A percentile compares a stretch with the other conserved stretches of the same genome.
Evolutionary conservation across 2,888 invertebrate genomes (phyloP).

Genomic region (Monoplex corrugatus): DNA sequence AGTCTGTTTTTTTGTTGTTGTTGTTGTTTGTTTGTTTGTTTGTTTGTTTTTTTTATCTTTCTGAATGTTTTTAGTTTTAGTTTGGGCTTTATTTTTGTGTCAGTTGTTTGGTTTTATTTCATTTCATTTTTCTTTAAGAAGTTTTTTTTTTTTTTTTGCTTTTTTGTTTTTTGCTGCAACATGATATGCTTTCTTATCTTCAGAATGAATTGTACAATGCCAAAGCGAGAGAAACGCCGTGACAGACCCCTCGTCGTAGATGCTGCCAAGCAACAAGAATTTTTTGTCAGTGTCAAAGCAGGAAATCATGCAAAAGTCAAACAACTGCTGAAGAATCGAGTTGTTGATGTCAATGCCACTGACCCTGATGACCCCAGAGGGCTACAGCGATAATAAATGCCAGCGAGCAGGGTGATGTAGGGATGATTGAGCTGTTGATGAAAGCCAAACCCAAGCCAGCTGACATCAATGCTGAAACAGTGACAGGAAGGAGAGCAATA

Average conservation of each 20-base stretch:
- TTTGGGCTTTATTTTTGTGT: too few species aligned
- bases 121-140: too few species aligned
- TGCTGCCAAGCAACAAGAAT: neutral
- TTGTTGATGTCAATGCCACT: slow-evolving; percentile 63
- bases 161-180: too few species aligned
- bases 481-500: slow-evolving; percentile 69
- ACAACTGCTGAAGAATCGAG: slow-evolving; percentile 56
- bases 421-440: slow-evolving; percentile 69
- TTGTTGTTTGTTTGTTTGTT: too few species aligned
- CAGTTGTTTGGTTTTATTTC: too few species aligned
- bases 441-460: slow-evolving; percentile 66
- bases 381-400: slow-evolving; percentile 73
- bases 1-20: too few species aligned
- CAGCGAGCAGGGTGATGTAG: slow-evolving; percentile 65
- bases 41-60: too few species aligned
- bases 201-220: neutral
- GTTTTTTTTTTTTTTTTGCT: too few species aligned
- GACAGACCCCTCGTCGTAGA: slow-evolving; percentile 15
- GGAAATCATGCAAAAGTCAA: slow-evolving; percentile 44
- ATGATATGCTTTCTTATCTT: neutral
- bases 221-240: neutral
- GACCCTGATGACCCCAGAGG: slow-evolving; percentile 64
- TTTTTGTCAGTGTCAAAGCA: slow-evolving; percentile 35
- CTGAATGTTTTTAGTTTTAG: too few species aligned
- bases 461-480: slow-evolving; percentile 73